These are phyloP conservation scores for Tonatia bakeri DNA, from an alignment of 2,113 vertebrate species.

Conservation along the genomic window DNA sequence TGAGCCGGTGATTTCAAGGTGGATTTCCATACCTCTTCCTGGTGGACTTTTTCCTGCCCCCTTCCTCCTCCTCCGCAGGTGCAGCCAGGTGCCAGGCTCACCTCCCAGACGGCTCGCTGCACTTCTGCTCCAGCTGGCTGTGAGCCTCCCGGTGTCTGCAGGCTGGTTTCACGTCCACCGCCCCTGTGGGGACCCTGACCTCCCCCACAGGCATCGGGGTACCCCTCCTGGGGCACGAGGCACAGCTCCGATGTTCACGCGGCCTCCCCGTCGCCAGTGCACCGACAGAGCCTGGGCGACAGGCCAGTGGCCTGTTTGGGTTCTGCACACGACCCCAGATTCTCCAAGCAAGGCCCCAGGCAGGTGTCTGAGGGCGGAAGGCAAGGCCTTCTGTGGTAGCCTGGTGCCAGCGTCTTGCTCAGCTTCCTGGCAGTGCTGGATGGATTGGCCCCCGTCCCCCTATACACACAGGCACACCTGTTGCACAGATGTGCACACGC, in stretches of 20 bases:
- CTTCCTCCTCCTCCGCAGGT: background rate
- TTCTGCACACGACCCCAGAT: background rate
- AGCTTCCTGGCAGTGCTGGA: background rate
- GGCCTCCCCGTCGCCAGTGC: too few species aligned
- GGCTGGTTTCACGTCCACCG: too few species aligned
- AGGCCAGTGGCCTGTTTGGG: background rate
- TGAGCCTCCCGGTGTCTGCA: too few species aligned
- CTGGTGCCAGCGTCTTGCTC: too few species aligned
- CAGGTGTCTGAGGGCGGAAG: background rate
- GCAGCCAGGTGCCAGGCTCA: background rate
- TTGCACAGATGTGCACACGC: background rate
- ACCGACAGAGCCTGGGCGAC: background rate
- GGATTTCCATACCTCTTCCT: background rate
- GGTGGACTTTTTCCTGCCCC: background rate
- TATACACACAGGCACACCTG: too few species aligned
- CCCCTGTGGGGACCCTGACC: background rate
- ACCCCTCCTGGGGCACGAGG: rapidly evolving
- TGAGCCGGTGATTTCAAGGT: background rate
- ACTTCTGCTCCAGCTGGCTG: too few species aligned
- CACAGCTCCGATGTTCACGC: too few species aligned
- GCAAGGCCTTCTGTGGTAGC: rapidly evolving
- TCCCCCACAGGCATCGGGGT: rapidly evolving
- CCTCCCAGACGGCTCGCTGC: background rate
- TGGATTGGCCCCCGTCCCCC: background rate
- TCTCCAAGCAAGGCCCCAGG: background rate